Evolutionary conservation across 2,113 vertebrate genomes (phyloP).

Genomic region (Recurvirostra avosetta): DNA sequence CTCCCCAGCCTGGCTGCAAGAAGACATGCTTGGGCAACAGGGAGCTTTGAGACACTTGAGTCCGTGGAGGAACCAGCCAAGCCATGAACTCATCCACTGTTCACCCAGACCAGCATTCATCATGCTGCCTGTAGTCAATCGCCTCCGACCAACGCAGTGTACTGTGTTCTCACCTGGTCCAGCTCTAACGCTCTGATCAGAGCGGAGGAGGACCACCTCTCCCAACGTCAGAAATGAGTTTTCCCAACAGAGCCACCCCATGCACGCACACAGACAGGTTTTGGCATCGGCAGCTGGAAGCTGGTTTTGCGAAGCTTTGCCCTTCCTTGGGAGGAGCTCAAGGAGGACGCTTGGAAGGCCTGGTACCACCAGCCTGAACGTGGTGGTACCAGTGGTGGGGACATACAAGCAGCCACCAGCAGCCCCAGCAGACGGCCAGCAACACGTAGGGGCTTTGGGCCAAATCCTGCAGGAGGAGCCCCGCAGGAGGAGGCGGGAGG

Average conservation of each 20-base stretch:
- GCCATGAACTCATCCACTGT: neutral
- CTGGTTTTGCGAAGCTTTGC: neutral
- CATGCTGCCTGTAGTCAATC: neutral
- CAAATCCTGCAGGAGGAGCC: neutral
- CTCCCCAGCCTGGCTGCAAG: neutral
- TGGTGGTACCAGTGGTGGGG: too few species aligned
- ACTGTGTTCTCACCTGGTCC: neutral
- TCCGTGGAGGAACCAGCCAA: neutral
- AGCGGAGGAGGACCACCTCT: neutral
- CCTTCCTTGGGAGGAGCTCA: neutral
- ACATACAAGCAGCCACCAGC: neutral
- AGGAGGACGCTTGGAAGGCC: neutral
- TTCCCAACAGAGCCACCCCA: neutral
- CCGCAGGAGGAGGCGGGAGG: neutral
- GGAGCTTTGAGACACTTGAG: neutral
- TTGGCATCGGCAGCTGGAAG: neutral
- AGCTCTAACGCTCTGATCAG: neutral
- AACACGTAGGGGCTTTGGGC: neutral
- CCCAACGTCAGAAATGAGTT: neutral
- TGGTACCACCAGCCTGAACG: neutral
- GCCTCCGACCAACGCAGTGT: neutral
- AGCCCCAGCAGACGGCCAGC: neutral
- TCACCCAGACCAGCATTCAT: neutral
- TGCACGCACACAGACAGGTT: accelerated
- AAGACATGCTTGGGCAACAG: neutral